phyloP scores from a whole-genome alignment of 2,888 invertebrate species.

The Harpagoxenus sublaevis region DNA sequence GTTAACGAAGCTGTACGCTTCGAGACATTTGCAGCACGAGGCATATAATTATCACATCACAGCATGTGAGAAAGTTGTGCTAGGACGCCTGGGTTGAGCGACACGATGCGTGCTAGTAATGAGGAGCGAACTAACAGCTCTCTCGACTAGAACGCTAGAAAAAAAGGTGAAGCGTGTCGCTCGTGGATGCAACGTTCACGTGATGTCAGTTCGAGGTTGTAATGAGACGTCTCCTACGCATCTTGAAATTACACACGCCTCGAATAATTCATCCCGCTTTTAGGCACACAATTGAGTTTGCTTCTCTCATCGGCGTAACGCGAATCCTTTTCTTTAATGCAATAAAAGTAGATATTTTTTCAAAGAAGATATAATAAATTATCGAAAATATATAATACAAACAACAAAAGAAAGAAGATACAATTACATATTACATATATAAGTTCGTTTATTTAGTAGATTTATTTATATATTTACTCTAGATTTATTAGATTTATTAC shows the following conservation, averaged over 20 bases:
- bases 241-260: conserved; percentile 32
- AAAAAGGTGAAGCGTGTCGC: conserved; percentile 33
- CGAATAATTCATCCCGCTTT: neutral
- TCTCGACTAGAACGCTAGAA: conserved; percentile 24
- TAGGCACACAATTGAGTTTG: conserved; percentile 25
- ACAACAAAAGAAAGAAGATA: neutral
- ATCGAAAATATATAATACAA: neutral
- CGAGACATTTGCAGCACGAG: conserved; percentile 53
- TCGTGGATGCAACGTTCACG: conserved; percentile 27
- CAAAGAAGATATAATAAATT: neutral
- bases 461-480: neutral
- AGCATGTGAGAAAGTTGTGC: conserved; percentile 62
- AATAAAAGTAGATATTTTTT: neutral
- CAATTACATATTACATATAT: neutral
- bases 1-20: conserved; percentile 44
- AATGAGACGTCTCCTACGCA: conserved; percentile 28
- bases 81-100: conserved; percentile 57
- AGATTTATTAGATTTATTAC: neutral
- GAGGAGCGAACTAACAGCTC: conserved; percentile 65
- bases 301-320: neutral
- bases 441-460: conserved; percentile 3
- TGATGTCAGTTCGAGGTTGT: conserved; percentile 32
- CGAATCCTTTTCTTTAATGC: neutral
- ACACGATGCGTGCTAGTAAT: conserved; percentile 72
- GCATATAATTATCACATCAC: conserved; percentile 67